Conservation (phyloP, 2,113 vertebrate species). For the Leptobrachium leishanense region DNA sequence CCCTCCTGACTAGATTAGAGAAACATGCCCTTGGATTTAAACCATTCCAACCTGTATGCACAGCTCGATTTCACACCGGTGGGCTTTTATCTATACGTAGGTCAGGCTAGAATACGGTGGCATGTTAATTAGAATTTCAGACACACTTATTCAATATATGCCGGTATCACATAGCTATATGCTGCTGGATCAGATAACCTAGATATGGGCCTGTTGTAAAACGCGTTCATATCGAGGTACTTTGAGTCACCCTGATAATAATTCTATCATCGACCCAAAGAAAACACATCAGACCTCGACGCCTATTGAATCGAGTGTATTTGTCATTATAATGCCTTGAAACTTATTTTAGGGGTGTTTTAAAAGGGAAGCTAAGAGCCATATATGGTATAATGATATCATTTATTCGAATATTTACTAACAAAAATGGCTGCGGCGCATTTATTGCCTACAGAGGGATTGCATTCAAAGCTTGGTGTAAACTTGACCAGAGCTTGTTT, state of each 20-base stretch:
- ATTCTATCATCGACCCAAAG: not conserved
- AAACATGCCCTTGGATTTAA: too few species aligned
- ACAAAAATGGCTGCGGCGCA: not conserved
- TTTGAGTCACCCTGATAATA: not conserved
- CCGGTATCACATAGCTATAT: not conserved
- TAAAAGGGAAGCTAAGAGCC: slow-evolving; percentile 14
- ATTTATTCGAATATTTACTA: slow-evolving; percentile 15
- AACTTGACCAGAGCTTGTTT: too few species aligned
- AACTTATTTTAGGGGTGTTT: slow-evolving; percentile 7
- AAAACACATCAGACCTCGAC: not conserved
- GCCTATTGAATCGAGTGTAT: not conserved
- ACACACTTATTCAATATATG: too few species aligned
- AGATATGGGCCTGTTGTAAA: not conserved
- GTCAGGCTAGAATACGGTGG: too few species aligned
- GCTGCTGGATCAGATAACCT: not conserved
- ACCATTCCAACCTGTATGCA: too few species aligned
- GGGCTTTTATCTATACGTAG: too few species aligned
- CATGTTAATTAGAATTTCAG: too few species aligned
- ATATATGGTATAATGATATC: not conserved
- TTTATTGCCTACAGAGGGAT: not conserved
- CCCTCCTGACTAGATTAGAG: too few species aligned
- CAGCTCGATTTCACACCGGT: too few species aligned
- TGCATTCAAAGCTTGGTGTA: too few species aligned
- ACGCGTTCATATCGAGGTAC: not conserved
- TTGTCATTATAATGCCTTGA: slow-evolving; percentile 1